Evolutionary conservation across 92 coral and sea anemone genomes (phyloP), one percentile per base, ranked within the genome.

Genomic region (Parazoanthus atlanticus): DNA sequence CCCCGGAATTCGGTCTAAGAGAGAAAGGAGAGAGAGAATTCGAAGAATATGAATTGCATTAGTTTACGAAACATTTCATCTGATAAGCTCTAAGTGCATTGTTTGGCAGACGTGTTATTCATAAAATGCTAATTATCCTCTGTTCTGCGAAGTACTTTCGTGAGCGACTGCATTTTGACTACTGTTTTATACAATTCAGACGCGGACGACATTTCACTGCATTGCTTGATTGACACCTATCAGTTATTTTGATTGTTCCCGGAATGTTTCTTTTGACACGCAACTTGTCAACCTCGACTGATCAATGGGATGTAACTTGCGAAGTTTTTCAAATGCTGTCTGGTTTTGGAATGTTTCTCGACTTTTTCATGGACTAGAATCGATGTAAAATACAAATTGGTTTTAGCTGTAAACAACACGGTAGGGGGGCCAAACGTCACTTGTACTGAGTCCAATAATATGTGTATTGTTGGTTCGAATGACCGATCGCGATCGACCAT

Each of bases 361-460:
- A 41, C 30, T 65, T n/a, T 46, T 78, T 78, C 66, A 46, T 25
- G 46, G 28, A 36, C 26, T 74, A 33, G 30, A 33, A 8, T 74
- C 28, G 49, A 74, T 16, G 79, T 74, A 23, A 12, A 19, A 33
- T 72, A 13, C 36, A 36, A 72, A 72, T 30, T 30, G 23, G 36
- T 74, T 78, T 78, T 49, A 78, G 58, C 66, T 13, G 23, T 46
- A 78, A 41, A 41, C 8, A 78, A 28, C 82, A 46, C 82, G 32
- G 82, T 47, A 1, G 82, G 82, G 61, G 82, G 64, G 9, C 3
- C 33, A 38, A 78, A 78, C 82, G 82, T 78, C 82, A 78, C 34
- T 5, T 23, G 28, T 5, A 1, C 19, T 41, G 58, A 36, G 54
- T 76, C 49, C 23, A 36, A 76, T 72, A 36, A 76, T 72, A 9